Evolutionary conservation across 2,797 vertebrate genomes (phyloP), one percentile per base, ranked within the genome.

Genomic region (Eutrigla gurnardus): DNA sequence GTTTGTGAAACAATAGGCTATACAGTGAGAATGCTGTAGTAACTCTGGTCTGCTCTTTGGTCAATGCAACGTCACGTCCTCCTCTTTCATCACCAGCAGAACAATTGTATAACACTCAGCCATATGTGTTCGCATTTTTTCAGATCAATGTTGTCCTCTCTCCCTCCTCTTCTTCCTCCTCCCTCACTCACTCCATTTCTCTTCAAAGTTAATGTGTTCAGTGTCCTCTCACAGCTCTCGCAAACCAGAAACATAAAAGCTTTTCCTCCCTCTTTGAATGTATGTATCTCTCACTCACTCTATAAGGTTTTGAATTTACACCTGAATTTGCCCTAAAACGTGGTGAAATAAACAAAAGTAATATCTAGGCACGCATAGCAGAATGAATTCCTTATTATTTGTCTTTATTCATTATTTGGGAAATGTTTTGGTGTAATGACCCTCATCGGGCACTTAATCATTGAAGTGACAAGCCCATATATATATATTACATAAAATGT

Each of bases 51-150:
- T 25, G 2, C 25, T 80, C 42, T 80, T 71, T 78, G 65, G 42
- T 64, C 69, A 73, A 2, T 33, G 7, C 42, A 58, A n/a, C 80
- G 80, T 85, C 76, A 70, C 65, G 61, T 70, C 8, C 47, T 18
- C 18, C 17, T 74, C 37, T 73, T 60, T 77, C 3, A 68, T 80
- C 49, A 37, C 17, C 7, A 14, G 37, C 40, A 63, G 52, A 82
- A 66, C 66, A 77, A 69, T 91, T 91, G 81, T 86, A 70, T 92
- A 91, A 92, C 75, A 68, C 70, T 72, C 40, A 71, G 43, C 82
- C 84, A 81, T 80, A 88, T 77, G 63, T 80, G 79, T 77, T 67
- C 74, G 17, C 39, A 77, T 87, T 75, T 73, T 65, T 79, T 82
- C 45, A 60, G 59, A 85, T 84, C 79, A 77, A 86, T 86, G 68